These are phyloP conservation scores for Podilymbus podiceps DNA, from an alignment of 2,113 vertebrate species.

Conservation along the genomic window DNA sequence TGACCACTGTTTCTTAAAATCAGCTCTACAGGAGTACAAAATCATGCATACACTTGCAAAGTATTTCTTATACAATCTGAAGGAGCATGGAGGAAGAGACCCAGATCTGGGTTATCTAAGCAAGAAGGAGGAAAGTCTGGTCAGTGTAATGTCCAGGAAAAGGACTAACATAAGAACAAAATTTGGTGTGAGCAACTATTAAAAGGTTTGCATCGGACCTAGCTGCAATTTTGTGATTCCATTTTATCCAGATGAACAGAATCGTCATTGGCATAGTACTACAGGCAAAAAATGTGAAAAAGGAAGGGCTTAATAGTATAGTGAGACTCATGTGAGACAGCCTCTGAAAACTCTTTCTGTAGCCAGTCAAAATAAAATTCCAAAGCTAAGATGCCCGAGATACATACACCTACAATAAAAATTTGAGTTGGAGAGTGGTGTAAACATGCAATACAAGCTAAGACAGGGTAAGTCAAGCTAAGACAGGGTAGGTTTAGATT, in stretches of 20 bases:
- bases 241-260: not conserved
- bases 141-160: not conserved
- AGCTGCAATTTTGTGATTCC: not conserved
- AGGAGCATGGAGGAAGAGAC: not conserved
- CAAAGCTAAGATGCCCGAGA: not conserved
- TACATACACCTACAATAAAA: not conserved
- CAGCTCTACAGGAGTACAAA: not conserved
- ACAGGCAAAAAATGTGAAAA: not conserved
- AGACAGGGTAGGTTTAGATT: no score
- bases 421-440: not conserved
- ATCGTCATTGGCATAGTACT: not conserved
- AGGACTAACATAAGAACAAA: not conserved
- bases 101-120: not conserved
- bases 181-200: not conserved
- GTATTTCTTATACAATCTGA: not conserved
- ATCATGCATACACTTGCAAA: not conserved
- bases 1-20: not conserved
- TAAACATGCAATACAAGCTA: not conserved
- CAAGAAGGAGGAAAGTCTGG: not conserved
- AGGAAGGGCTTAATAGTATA: not conserved
- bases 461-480: no score
- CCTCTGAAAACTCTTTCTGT: not conserved
- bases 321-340: not conserved
- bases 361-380: not conserved
- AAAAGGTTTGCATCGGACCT: not conserved